Evolutionary conservation across 2,113 vertebrate genomes (phyloP).

Genomic region (Odocoileus hemionus): DNA sequence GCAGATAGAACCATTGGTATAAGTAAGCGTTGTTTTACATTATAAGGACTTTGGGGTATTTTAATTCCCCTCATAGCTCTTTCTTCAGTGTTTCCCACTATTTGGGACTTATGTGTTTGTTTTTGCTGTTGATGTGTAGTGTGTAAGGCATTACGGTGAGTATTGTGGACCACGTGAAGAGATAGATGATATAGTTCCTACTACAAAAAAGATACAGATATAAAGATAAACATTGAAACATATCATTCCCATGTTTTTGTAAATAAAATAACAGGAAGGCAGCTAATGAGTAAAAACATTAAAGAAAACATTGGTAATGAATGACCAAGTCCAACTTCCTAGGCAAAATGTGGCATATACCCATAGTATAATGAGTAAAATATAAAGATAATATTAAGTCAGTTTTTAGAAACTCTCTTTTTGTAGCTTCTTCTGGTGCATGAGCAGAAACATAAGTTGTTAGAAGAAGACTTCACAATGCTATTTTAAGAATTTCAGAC

Average conservation of each 20-base stretch:
- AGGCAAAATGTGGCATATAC: neutral
- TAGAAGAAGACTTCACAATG: neutral
- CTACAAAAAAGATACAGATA: neutral
- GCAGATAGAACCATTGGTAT: neutral
- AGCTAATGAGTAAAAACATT: neutral
- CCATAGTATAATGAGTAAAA: neutral
- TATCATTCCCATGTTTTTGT: neutral
- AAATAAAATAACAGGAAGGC: neutral
- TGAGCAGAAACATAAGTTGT: neutral
- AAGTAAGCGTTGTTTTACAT: neutral
- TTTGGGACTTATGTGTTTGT: neutral
- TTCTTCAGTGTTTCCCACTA: neutral
- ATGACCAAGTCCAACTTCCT: neutral
- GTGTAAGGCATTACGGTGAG: neutral
- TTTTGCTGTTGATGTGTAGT: neutral
- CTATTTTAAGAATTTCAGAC: slow-evolving; percentile 11
- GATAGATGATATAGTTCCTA: neutral
- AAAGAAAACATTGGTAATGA: neutral
- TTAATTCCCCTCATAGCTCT: neutral
- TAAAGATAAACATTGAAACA: neutral
- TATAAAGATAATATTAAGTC: neutral
- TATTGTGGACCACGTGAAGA: neutral
- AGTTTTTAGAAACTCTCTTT: neutral
- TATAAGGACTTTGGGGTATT: neutral
- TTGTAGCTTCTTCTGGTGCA: neutral